phyloP scores from a whole-genome alignment of 2,113 vertebrate species.

The Chunga burmeisteri region DNA sequence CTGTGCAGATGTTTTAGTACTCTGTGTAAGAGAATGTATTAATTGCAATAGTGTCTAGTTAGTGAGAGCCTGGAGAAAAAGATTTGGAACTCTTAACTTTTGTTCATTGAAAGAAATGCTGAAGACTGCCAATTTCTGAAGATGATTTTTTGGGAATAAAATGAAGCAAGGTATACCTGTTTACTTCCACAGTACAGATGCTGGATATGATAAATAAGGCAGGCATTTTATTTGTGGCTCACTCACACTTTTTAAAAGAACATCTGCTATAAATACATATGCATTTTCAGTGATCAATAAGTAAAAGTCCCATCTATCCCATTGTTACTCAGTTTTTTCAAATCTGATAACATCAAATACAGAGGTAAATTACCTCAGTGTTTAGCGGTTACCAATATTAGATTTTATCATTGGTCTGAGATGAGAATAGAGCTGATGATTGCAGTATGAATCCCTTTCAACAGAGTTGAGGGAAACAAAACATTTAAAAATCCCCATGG shows the following conservation, averaged over 20 bases:
- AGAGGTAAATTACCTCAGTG: neutral
- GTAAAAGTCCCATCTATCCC: neutral
- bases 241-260: neutral
- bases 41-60: neutral
- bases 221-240: neutral
- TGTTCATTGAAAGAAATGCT: neutral
- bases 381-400: neutral
- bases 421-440: neutral
- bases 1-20: neutral
- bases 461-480: neutral
- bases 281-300: neutral
- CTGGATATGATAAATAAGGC: neutral
- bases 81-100: neutral
- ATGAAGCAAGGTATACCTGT: neutral
- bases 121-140: neutral
- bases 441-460: neutral
- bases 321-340: neutral
- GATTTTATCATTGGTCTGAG: neutral
- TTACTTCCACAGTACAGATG: neutral
- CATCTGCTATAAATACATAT: neutral
- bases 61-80: neutral
- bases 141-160: neutral
- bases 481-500: accelerated
- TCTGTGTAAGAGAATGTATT: neutral
- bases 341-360: neutral